Percentiles rank a stretch among this genome's conserved stretches.
Conservation (phyloP, 2,888 invertebrate species). For the Papilio demoleus region DNA sequence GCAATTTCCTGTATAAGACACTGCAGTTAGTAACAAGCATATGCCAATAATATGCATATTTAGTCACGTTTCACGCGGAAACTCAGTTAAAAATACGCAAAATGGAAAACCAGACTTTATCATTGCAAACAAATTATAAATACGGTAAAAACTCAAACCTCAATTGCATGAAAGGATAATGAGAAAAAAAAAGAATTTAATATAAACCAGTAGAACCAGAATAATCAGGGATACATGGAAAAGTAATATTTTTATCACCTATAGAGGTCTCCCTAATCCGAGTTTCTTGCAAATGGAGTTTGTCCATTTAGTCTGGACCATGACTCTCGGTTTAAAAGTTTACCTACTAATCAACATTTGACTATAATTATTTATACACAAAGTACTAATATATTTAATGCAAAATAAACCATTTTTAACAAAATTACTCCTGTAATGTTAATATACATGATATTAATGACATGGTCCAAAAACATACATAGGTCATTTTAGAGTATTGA, state of each 20-base stretch:
- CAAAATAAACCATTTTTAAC: background rate
- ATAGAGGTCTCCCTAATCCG: background rate
- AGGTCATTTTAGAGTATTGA: background rate
- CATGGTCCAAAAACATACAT: too few relatives aligned
- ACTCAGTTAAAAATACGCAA: conserved; percentile 13
- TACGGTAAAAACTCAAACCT: background rate
- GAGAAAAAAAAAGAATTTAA: background rate
- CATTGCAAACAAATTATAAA: conserved; percentile 14
- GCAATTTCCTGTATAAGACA: background rate
- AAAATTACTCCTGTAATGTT: background rate
- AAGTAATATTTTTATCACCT: background rate
- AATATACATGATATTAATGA: background rate
- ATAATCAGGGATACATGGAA: background rate
- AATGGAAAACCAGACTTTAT: conserved; percentile 27
- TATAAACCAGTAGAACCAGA: background rate
- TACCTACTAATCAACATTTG: too few relatives aligned
- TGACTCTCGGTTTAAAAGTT: too few relatives aligned
- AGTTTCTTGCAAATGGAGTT: background rate
- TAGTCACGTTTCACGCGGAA: conserved; percentile 21
- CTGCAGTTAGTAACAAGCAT: background rate
- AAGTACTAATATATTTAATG: background rate
- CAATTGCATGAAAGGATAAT: background rate
- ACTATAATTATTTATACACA: too few relatives aligned
- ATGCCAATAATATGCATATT: conserved; percentile 1
- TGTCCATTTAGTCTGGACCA: too few relatives aligned